Base-by-base conservation (phyloP, 2,797 vertebrate genomes). In the Peromyscus attwateri region DNA sequence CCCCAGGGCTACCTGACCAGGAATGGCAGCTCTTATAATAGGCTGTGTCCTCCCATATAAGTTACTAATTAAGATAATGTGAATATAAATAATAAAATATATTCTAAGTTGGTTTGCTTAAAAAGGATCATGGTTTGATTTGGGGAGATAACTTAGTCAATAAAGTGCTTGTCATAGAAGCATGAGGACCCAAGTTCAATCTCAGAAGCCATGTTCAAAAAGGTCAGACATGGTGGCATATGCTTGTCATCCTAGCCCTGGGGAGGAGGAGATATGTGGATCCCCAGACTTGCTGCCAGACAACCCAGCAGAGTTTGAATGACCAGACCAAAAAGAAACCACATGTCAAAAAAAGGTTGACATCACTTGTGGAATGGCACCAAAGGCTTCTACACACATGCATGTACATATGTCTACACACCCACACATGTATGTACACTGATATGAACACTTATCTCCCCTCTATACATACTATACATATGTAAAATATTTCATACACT, bases 61-160 rank as follows among this genome's bases (percentile, higher is more conserved):
- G 83, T 23, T 31, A 68, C 29, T 85, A 85, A 68, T 68, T 52
- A 25, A 49, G 31, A 49, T n/a, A 68, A 68, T 52, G 3, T 70
- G 76, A 85, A 81, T 90, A 90, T 16, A 25, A 84, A 81, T 95
- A 84, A 81, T 95, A 94, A 93, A 80, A 93, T 87, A 81, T 60
- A 95, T 66, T 87, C 29, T 11, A 75, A 71, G 43, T 89, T 87
- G 25, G 7, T 87, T 71, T 76, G 29, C 37, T 96, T 90, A 89
- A 89, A 96, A 95, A 37, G 79, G 43, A 94, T 92, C 46, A 80
- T 55, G 7, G 57, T 57, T 55, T 57, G n/a, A 37, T 16, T 16
- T 55, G n/a, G 37, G n/a, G 16, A 60, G 9, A 40, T 57, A 73
- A 27, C 25, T 40, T 88, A 40, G n/a, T 57, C 49, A 55, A 17